Conservation (phyloP, 2,797 vertebrate species). For the Chanos chanos region DNA sequence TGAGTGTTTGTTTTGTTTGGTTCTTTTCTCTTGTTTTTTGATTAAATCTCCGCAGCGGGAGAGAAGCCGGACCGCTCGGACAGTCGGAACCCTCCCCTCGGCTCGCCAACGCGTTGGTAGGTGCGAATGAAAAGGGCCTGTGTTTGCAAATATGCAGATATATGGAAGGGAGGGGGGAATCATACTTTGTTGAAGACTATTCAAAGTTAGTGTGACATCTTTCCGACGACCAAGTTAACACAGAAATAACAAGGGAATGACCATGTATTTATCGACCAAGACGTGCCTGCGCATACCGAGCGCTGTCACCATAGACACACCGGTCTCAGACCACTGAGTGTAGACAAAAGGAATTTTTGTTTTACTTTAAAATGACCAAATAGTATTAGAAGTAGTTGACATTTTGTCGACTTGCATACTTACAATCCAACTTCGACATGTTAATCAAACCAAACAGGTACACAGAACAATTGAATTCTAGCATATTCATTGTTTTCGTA, state of each 20-base stretch:
- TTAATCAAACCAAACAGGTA: constrained; percentile 20
- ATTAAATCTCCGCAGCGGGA: constrained; percentile 61
- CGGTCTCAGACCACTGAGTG: constrained; percentile 77
- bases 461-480: constrained; percentile 17
- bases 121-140: constrained; percentile 51
- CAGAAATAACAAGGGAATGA: constrained; percentile 54
- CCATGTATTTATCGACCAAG: constrained; percentile 66
- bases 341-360: constrained; percentile 81
- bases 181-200: constrained; percentile 51
- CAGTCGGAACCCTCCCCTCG: constrained; percentile 65
- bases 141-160: constrained; percentile 55
- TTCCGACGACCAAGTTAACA: constrained; percentile 44
- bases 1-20: constrained; percentile 39
- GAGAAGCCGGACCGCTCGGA: constrained; percentile 68
- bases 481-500: constrained; percentile 12
- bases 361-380: constrained; percentile 31
- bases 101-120: constrained; percentile 68
- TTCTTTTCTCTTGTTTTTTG: constrained; percentile 41
- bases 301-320: constrained; percentile 63
- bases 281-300: constrained; percentile 78
- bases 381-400: constrained; percentile 12
- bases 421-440: constrained; percentile 23
- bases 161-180: constrained; percentile 43
- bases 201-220: constrained; percentile 58
- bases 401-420: background rate